Evolutionary conservation across 2,113 vertebrate genomes (phyloP).

Genomic region (Poeciliopsis turrubarensis): DNA sequence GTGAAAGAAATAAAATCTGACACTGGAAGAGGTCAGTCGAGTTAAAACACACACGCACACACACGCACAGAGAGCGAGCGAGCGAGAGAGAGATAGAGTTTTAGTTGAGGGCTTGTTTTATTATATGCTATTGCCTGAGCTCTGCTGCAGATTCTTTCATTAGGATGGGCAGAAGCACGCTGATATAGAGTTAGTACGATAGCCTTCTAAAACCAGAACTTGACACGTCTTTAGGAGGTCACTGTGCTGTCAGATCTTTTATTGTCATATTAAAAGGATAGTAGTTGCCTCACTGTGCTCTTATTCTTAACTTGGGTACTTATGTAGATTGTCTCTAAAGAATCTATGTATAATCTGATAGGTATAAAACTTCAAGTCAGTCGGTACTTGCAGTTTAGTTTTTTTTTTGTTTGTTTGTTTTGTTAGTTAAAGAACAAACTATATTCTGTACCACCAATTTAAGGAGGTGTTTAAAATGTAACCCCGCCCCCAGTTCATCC

Average conservation of each 20-base stretch:
- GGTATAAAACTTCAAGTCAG: background rate
- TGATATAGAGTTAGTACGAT: slow-evolving; percentile 6
- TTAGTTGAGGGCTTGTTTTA: slow-evolving; percentile 8
- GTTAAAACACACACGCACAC: slow-evolving; percentile 30
- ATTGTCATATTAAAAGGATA: slow-evolving; percentile 41
- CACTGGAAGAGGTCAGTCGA: slow-evolving; percentile 51
- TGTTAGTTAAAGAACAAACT: background rate
- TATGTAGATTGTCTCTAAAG: slow-evolving; percentile 7
- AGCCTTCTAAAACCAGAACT: slow-evolving; percentile 29
- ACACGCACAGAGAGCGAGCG: background rate
- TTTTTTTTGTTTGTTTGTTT: background rate
- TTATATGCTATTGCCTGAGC: background rate
- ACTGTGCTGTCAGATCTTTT: slow-evolving; percentile 52
- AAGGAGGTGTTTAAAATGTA: too few relatives aligned
- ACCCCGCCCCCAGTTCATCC: too few relatives aligned
- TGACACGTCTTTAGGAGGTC: slow-evolving; percentile 20
- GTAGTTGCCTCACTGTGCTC: slow-evolving; percentile 49
- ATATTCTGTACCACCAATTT: too few relatives aligned
- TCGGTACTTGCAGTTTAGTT: background rate
- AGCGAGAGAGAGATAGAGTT: background rate
- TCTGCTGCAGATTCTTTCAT: slow-evolving; percentile 10
- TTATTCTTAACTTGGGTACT: slow-evolving; percentile 41
- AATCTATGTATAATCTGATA: slow-evolving; percentile 16
- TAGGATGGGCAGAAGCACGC: slow-evolving; percentile 12
- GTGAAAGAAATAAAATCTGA: slow-evolving; percentile 64